These are phyloP conservation scores for Alexandromys oeconomus DNA, from an alignment of 2,797 vertebrate genomes.

Conservation along the genomic window DNA sequence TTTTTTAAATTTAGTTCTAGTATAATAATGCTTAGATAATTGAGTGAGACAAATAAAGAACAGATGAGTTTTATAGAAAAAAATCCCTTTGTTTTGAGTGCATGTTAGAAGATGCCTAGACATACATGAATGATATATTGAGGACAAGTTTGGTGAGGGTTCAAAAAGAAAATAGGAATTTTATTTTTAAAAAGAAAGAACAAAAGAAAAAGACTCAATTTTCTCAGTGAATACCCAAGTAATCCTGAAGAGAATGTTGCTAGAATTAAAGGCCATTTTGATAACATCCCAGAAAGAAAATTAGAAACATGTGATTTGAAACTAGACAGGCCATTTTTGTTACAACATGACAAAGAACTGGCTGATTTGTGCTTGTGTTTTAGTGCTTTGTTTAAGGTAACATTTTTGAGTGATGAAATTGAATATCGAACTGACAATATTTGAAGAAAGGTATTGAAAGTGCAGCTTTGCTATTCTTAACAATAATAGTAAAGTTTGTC, in stretches of 20 bases:
- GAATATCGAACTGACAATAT: not conserved
- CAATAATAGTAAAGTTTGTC: not conserved
- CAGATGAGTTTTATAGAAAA: not conserved
- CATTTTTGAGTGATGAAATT: not conserved
- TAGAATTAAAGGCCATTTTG: not conserved
- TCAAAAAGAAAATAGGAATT: not conserved
- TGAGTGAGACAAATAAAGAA: not conserved
- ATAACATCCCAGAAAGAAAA: not conserved
- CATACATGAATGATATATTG: not conserved
- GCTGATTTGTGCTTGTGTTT: not conserved
- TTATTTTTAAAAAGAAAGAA: not conserved
- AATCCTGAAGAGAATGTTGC: not conserved
- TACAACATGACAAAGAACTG: conserved; percentile 10
- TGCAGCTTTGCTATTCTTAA: not conserved
- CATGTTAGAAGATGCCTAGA: not conserved
- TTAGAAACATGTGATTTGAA: not conserved
- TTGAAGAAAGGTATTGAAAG: not conserved
- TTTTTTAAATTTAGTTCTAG: not conserved
- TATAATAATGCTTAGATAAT: not conserved
- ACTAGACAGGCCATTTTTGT: not conserved
- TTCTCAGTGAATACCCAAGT: not conserved
- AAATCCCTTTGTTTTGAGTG: not conserved
- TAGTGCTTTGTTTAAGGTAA: not conserved
- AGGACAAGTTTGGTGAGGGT: not conserved
- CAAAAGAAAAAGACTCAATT: not conserved